These are phyloP conservation scores for Pharmacophagus antenor DNA, from an alignment of 2,888 invertebrate species.

Conservation along the genomic window DNA sequence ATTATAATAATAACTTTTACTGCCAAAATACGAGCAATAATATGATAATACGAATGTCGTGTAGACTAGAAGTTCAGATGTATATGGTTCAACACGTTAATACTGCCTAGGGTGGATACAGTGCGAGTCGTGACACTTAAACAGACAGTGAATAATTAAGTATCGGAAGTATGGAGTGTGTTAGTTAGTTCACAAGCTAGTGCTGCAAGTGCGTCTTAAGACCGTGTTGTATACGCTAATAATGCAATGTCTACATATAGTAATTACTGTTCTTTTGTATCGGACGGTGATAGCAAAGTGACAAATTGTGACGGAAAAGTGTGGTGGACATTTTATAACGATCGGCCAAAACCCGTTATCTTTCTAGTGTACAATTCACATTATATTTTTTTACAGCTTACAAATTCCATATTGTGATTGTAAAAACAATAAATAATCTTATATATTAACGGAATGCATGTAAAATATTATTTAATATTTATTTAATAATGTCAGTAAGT, in stretches of 20 bases:
- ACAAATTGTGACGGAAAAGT: constrained; percentile 47
- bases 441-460: constrained; percentile 48
- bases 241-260: constrained; percentile 51
- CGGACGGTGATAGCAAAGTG: constrained; percentile 63
- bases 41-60: constrained; percentile 23
- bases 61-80: constrained; percentile 5
- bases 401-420: constrained; percentile 60
- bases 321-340: constrained; percentile 36
- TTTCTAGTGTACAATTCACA: constrained; percentile 39
- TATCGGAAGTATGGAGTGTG: constrained; percentile 22
- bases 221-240: constrained; percentile 47
- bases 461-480: constrained; percentile 65
- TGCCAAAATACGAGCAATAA: constrained; percentile 47
- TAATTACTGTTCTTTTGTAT: constrained; percentile 32
- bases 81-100: constrained; percentile 3
- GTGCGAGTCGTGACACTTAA: constrained; percentile 6
- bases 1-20: constrained; percentile 36
- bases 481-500: constrained; percentile 54
- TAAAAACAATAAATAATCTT: constrained; percentile 57
- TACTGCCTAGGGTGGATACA: constrained; percentile 24
- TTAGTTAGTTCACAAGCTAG: constrained; percentile 24
- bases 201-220: constrained; percentile 45
- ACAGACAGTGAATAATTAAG: constrained; percentile 24
- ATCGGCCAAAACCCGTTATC: constrained; percentile 40
- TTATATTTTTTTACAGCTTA: constrained; percentile 62